These are phyloP conservation scores for Aphelinus atriplicis DNA, from an alignment of 1,140 invertebrate genomes.

Conservation along the genomic window DNA sequence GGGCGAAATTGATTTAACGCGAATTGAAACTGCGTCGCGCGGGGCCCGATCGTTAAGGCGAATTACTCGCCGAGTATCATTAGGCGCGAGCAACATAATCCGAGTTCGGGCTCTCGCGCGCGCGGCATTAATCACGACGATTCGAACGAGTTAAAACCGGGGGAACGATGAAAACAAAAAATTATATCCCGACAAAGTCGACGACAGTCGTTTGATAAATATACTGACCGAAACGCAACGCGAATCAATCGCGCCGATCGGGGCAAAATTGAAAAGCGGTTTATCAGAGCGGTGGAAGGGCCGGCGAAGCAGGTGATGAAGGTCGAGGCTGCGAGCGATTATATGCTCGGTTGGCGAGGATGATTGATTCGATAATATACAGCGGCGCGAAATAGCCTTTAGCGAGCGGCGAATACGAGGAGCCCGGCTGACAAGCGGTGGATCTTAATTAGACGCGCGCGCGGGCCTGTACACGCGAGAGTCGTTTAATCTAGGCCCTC, in stretches of 20 bases:
- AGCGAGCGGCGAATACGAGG: neutral
- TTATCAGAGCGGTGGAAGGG: neutral
- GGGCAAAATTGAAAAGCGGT: neutral
- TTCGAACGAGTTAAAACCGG: neutral
- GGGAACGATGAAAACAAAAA: neutral
- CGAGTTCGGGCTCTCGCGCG: no score
- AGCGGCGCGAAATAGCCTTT: neutral
- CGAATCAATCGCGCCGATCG: neutral
- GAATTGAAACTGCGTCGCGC: no score
- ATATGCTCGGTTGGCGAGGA: neutral
- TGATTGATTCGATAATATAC: conserved; percentile 8
- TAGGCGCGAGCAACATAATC: no score
- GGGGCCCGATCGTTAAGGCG: no score
- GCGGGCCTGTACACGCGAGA: neutral
- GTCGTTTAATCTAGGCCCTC: conserved; percentile 10
- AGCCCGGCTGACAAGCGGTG: neutral
- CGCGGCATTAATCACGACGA: neutral
- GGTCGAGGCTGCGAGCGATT: neutral
- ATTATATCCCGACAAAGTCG: neutral
- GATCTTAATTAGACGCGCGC: conserved; percentile 30
- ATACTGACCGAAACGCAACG: neutral
- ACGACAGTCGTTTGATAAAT: neutral
- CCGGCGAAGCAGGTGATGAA: no score
- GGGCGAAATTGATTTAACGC: no score
- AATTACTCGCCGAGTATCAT: no score